phyloP scores from a whole-genome alignment of 2,113 vertebrate species.

The Burhinus bistriatus region DNA sequence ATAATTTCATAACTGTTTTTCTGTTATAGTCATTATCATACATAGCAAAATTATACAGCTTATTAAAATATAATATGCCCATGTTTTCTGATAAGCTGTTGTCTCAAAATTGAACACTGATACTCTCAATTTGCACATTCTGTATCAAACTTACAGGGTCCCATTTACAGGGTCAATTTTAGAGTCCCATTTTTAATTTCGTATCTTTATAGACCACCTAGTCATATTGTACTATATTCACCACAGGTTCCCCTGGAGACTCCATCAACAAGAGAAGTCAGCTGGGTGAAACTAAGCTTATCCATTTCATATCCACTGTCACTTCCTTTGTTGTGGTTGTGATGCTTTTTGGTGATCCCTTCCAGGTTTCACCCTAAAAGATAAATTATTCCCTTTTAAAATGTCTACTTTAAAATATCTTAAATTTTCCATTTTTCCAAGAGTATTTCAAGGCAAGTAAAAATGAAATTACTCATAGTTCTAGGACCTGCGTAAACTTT shows the following conservation, averaged over 20 bases:
- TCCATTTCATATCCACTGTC: background rate
- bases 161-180: background rate
- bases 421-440: background rate
- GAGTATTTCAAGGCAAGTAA: background rate
- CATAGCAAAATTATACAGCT: background rate
- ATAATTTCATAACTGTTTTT: background rate
- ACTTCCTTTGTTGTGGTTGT: background rate
- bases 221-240: background rate
- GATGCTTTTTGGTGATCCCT: background rate
- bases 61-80: background rate
- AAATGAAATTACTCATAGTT: background rate
- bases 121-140: background rate
- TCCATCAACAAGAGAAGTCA: background rate
- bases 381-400: background rate
- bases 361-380: background rate
- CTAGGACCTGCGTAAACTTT: background rate
- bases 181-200: background rate
- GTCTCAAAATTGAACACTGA: background rate
- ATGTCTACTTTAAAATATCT: background rate
- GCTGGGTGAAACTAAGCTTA: background rate
- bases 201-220: background rate
- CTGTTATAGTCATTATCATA: background rate
- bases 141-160: background rate
- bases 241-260: background rate
- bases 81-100: background rate